phyloP scores from a whole-genome alignment of 2,888 invertebrate genomes.

The Callinectes sapidus region DNA sequence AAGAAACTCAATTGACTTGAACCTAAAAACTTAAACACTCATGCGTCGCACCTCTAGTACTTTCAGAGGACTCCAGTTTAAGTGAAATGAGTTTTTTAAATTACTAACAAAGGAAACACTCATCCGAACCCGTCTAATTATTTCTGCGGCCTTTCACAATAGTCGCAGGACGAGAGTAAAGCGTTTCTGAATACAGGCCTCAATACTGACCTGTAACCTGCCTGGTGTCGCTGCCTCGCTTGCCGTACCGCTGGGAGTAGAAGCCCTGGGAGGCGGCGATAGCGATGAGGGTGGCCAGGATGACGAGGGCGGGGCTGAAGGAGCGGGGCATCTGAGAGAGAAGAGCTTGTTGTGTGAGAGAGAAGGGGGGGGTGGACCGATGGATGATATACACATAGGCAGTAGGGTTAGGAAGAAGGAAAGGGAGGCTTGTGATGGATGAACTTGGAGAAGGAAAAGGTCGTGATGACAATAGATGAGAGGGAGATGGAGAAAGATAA shows the following conservation, averaged over 20 bases:
- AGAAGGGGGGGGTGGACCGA: background rate
- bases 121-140: too few relatives aligned
- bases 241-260: conserved; percentile 65
- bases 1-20: too few relatives aligned
- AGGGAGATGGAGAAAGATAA: background rate
- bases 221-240: conserved; percentile 41
- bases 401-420: background rate
- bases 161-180: too few relatives aligned
- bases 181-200: too few relatives aligned
- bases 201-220: conserved; percentile 48
- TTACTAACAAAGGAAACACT: too few relatives aligned
- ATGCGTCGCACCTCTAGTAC: too few relatives aligned
- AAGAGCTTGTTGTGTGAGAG: background rate
- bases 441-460: background rate
- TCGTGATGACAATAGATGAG: background rate
- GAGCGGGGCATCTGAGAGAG: conserved; percentile 50
- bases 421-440: background rate
- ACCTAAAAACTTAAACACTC: too few relatives aligned
- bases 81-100: too few relatives aligned
- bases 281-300: conserved; percentile 51
- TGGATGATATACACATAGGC: background rate
- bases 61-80: too few relatives aligned
- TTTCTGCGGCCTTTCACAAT: too few relatives aligned
- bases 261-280: conserved; percentile 57
- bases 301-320: conserved; percentile 38